Percentiles rank a stretch among this genome's conserved stretches.
These are phyloP conservation scores for Sphaerophoria rueppellii DNA, from an alignment of 2,888 invertebrate species.

Conservation along the genomic window DNA sequence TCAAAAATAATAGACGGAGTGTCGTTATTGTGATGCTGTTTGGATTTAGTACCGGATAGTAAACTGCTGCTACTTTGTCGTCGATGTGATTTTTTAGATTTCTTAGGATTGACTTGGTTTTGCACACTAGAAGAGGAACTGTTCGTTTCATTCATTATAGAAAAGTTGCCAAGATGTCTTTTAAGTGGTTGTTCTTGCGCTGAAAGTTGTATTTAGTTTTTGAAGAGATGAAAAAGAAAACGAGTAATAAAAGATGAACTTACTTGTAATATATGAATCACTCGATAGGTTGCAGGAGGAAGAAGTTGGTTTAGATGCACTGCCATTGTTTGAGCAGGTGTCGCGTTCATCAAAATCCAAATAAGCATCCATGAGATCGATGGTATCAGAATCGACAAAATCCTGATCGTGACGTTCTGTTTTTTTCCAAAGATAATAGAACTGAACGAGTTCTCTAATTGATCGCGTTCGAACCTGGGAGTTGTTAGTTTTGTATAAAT, in stretches of 20 bases:
- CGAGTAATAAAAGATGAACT: not conserved
- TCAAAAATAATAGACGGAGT: not conserved
- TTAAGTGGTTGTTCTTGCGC: conserved; percentile 35
- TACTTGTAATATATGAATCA: conserved; percentile 21
- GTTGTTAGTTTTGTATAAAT: not conserved
- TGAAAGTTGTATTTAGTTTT: no score
- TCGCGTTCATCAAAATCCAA: conserved; percentile 74
- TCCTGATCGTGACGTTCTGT: conserved; percentile 94
- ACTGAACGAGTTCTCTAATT: conserved; percentile 98
- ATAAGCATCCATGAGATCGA: conserved; percentile 81
- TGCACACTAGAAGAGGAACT: not conserved
- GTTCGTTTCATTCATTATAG: conserved; percentile 63
- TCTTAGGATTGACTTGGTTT: conserved; percentile 17
- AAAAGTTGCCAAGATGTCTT: conserved; percentile 51
- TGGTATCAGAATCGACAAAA: conserved; percentile 79
- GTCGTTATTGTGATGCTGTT: conserved; percentile 7
- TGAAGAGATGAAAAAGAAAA: not conserved
- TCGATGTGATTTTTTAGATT: conserved; percentile 46
- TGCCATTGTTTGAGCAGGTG: conserved; percentile 74
- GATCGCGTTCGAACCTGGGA: conserved; percentile 90
- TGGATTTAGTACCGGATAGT: conserved; percentile 30
- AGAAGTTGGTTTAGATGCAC: conserved; percentile 75
- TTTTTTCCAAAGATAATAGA: conserved; percentile 99
- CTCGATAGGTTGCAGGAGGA: conserved; percentile 13
- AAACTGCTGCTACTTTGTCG: conserved; percentile 47